phyloP scores from a whole-genome alignment of 2,888 invertebrate species.

The Chouioia cunea region DNA sequence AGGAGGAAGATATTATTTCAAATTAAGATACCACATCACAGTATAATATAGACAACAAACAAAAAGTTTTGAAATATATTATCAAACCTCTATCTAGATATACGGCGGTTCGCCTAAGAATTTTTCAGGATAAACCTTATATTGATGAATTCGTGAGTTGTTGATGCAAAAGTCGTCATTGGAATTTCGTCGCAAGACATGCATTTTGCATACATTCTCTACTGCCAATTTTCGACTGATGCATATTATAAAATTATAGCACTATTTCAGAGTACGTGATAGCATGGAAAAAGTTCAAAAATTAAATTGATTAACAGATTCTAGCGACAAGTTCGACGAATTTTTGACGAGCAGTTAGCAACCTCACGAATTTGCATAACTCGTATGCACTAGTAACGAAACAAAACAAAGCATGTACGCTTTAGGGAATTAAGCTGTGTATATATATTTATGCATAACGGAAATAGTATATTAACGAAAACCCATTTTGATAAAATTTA shows the following conservation, averaged over 20 bases:
- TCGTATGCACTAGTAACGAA: slow-evolving; percentile 16
- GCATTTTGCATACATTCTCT: slow-evolving; percentile 13
- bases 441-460: slow-evolving; percentile 28
- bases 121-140: slow-evolving; percentile 36
- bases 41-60: slow-evolving; percentile 18
- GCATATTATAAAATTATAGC: not conserved
- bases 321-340: slow-evolving; percentile 9
- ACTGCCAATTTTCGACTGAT: slow-evolving; percentile 24
- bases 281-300: slow-evolving; percentile 18
- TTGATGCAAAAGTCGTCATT: slow-evolving; percentile 8
- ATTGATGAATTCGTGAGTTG: slow-evolving; percentile 10
- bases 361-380: slow-evolving; percentile 19
- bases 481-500: slow-evolving; percentile 31
- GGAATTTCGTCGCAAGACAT: slow-evolving; percentile 22
- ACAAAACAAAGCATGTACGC: slow-evolving; percentile 22
- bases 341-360: slow-evolving; percentile 15
- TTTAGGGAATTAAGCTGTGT: slow-evolving; percentile 23
- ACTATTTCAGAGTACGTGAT: slow-evolving; percentile 5
- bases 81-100: slow-evolving; percentile 9
- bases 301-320: slow-evolving; percentile 3
- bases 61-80: slow-evolving; percentile 22
- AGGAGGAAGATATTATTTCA: slow-evolving; percentile 15
- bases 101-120: slow-evolving; percentile 35
- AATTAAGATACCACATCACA: slow-evolving; percentile 32
- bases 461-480: slow-evolving; percentile 24